Evolutionary conservation across 2,888 invertebrate species (phyloP).

Genomic region (Cephus sareptanus): DNA sequence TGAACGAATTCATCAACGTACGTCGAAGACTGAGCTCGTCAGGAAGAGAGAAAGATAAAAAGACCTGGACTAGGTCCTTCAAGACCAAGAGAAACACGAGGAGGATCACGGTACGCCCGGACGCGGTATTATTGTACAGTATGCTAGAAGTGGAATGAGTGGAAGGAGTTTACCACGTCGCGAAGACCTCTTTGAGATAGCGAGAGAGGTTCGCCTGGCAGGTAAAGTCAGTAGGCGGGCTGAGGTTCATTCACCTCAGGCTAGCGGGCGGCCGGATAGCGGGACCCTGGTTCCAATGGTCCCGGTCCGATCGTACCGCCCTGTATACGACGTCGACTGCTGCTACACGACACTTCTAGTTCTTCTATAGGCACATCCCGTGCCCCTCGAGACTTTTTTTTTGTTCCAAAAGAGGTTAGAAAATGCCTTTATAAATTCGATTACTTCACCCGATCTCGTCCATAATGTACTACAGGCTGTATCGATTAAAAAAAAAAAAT

Average conservation of each 20-base stretch:
- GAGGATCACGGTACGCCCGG: not conserved
- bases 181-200: slow-evolving; percentile 28
- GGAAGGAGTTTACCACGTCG: not conserved
- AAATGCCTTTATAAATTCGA: not conserved
- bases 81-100: not conserved
- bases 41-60: not conserved
- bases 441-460: not conserved
- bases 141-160: not conserved
- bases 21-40: not conserved
- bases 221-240: slow-evolving; percentile 65
- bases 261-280: slow-evolving; percentile 66
- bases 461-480: not conserved
- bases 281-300: slow-evolving; percentile 64
- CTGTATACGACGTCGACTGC: slow-evolving; percentile 19
- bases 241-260: slow-evolving; percentile 62
- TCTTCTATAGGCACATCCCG: not conserved
- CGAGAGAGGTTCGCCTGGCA: slow-evolving; percentile 47
- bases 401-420: not conserved
- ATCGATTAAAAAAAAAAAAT: not conserved
- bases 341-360: not conserved
- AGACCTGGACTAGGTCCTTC: not conserved
- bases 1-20: not conserved
- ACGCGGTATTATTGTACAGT: not conserved
- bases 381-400: not conserved
- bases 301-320: slow-evolving; percentile 49